phyloP scores from a whole-genome alignment of 2,113 vertebrate species.

The mouse (Mus musculus) region DNA sequence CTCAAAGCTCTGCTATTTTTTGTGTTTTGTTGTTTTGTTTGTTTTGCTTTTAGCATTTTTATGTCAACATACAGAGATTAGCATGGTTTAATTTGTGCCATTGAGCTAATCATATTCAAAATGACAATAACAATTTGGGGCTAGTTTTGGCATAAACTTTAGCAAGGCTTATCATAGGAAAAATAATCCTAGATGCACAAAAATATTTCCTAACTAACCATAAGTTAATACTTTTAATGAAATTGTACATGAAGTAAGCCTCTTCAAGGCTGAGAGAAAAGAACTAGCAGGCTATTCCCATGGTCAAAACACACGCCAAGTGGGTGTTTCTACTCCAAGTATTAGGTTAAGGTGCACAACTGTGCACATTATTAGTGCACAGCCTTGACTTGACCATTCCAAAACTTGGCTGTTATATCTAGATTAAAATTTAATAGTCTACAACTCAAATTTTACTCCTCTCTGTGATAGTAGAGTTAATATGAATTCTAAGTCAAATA shows the following conservation, averaged over 20 bases:
- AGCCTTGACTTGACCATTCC: background rate
- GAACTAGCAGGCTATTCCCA: background rate
- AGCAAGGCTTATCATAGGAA: background rate
- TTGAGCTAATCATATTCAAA: background rate
- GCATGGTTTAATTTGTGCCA: background rate
- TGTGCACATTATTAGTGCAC: no score
- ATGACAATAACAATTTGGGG: background rate
- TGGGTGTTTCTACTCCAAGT: background rate
- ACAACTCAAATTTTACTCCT: background rate
- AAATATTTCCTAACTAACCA: background rate
- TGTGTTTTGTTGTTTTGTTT: background rate
- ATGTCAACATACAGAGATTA: constrained; percentile 45
- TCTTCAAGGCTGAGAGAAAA: constrained; percentile 1
- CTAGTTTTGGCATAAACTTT: background rate
- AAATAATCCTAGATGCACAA: background rate
- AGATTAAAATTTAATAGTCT: background rate
- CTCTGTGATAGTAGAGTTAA: background rate
- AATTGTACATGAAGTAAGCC: constrained; percentile 2
- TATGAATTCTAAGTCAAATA: background rate
- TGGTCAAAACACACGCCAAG: background rate
- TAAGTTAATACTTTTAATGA: background rate
- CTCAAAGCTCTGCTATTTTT: background rate
- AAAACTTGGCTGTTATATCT: background rate
- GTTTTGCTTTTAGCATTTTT: background rate
- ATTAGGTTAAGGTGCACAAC: background rate